Percentiles rank a stretch among this genome's conserved stretches.
Conservation (phyloP, 2,888 invertebrate species). For the Sinotaia quadrata region DNA sequence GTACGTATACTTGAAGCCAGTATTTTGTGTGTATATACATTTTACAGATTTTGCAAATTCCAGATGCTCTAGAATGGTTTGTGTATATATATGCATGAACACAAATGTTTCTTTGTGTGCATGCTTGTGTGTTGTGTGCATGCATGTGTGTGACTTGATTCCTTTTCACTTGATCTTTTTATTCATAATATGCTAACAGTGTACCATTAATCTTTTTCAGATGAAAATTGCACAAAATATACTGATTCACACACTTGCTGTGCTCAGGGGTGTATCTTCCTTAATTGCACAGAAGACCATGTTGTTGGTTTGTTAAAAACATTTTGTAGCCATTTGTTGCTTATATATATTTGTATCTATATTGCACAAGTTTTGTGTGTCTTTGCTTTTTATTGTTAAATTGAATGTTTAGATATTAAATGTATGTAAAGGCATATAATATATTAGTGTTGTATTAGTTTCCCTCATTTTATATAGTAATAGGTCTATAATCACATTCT, state of each 20-base stretch:
- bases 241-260: not conserved
- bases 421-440: too few species aligned
- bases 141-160: not conserved
- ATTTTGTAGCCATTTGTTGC: not conserved
- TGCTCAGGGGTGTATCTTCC: conserved; percentile 12
- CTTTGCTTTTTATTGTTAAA: too few species aligned
- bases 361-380: too few species aligned
- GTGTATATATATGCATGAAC: not conserved
- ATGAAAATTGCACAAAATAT: not conserved
- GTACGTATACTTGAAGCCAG: not conserved
- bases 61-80: not conserved
- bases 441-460: too few species aligned
- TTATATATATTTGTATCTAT: too few species aligned
- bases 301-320: not conserved
- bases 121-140: not conserved
- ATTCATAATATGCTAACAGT: not conserved
- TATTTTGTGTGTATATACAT: not conserved
- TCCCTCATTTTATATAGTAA: too few species aligned
- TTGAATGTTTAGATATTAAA: too few species aligned
- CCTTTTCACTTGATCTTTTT: not conserved
- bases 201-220: not conserved
- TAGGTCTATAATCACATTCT: too few species aligned
- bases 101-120: not conserved
- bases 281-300: not conserved
- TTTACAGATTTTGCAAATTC: not conserved